A percentile compares a stretch with the other conserved stretches of the same genome.
Evolutionary conservation across 2,888 invertebrate genomes (phyloP).

Genomic region (Scaptodrosophila latifasciaeformis): DNA sequence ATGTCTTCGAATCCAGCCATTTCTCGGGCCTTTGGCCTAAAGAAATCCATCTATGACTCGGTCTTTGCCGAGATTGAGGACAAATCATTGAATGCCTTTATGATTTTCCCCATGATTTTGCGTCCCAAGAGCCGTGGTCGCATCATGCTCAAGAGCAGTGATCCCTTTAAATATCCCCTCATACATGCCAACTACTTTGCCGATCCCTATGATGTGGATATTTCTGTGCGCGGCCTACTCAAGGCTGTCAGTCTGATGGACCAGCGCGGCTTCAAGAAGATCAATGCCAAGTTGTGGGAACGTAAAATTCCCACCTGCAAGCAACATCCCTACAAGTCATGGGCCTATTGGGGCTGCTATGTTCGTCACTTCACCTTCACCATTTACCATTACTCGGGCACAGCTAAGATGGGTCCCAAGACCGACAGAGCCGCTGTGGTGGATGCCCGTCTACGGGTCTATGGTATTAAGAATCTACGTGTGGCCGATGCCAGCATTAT

Average conservation of each 20-base stretch:
- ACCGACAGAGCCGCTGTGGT: conserved; percentile 80
- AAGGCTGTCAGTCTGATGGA: conserved; percentile 76
- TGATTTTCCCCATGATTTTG: conserved; percentile 80
- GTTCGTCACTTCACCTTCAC: conserved; percentile 79
- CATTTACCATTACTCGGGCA: conserved; percentile 80
- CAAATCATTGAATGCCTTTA: conserved; percentile 76
- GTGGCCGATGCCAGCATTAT: conserved; percentile 78
- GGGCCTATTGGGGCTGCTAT: conserved; percentile 82
- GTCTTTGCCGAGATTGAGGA: conserved; percentile 75
- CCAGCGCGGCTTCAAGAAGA: conserved; percentile 77
- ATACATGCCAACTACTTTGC: conserved; percentile 83
- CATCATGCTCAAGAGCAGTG: conserved; percentile 79
- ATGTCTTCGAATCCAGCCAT: conserved; percentile 74
- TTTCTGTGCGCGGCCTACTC: conserved; percentile 79
- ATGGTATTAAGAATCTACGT: conserved; percentile 76
- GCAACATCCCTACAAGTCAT: conserved; percentile 76
- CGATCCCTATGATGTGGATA: conserved; percentile 79
- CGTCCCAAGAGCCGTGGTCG: conserved; percentile 83
- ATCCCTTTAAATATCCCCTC: conserved; percentile 81
- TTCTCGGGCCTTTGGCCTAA: conserved; percentile 75
- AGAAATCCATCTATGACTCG: conserved; percentile 74
- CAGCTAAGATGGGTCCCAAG: conserved; percentile 81
- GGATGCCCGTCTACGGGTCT: conserved; percentile 77
- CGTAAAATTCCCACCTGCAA: conserved; percentile 80
- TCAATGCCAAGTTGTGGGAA: conserved; percentile 77